Conservation (phyloP, 2,797 vertebrate species). For the Dendrocincla tyrannina region DNA sequence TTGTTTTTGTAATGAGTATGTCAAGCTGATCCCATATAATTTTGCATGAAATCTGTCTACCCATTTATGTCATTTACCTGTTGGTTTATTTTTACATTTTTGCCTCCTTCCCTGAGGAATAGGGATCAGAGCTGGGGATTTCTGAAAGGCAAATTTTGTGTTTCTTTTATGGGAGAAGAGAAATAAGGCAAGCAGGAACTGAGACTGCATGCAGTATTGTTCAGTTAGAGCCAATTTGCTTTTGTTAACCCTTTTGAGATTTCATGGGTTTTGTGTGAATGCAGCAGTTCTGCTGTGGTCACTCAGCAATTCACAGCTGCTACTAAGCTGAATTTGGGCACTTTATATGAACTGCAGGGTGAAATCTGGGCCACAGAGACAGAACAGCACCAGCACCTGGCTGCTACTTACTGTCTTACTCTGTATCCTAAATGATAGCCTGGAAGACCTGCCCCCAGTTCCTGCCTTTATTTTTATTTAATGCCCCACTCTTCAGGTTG, state of each 20-base stretch:
- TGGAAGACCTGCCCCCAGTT: not conserved
- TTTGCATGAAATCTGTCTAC: not conserved
- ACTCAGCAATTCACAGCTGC: slow-evolving; percentile 13
- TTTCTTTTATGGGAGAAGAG: not conserved
- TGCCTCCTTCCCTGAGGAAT: not conserved
- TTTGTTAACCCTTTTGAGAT: slow-evolving; percentile 16
- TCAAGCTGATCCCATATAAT: slow-evolving; percentile 7
- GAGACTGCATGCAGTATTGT: not conserved
- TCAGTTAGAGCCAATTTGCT: not conserved
- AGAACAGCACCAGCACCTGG: not conserved
- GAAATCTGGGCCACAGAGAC: not conserved
- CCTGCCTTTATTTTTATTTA: not conserved
- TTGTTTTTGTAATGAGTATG: slow-evolving; percentile 6
- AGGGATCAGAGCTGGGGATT: not conserved
- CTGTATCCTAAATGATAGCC: not conserved
- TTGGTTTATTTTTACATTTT: slow-evolving; percentile 30
- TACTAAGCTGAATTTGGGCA: not conserved
- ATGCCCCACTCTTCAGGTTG: not conserved
- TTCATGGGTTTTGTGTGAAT: not conserved
- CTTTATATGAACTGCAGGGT: not conserved
- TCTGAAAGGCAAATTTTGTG: not conserved
- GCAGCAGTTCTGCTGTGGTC: not conserved
- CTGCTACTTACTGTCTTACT: not conserved
- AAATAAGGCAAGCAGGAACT: not conserved
- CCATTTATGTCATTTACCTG: not conserved